phyloP scores from a whole-genome alignment of 2,888 invertebrate species.

The Drosophila borealis region DNA sequence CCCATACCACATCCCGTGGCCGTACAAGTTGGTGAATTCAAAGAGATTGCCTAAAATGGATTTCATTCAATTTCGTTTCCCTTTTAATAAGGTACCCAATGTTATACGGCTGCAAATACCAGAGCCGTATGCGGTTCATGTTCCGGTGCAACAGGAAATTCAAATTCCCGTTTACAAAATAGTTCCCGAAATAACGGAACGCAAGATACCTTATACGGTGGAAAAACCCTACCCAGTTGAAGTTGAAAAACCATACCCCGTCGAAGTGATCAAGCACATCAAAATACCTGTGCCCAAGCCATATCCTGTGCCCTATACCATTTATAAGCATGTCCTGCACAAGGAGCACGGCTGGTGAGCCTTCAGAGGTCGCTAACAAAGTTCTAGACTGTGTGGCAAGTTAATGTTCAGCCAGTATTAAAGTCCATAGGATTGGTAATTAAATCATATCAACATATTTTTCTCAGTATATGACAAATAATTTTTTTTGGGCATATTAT shows the following conservation, averaged over 20 bases:
- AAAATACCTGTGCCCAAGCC: conserved; percentile 90
- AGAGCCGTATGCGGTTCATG: conserved; percentile 90
- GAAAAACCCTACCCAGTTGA: conserved; percentile 89
- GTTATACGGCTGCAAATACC: conserved; percentile 89
- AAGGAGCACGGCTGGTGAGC: conserved; percentile 81
- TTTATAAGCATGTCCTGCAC: conserved; percentile 91
- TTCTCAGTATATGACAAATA: too few relatives aligned
- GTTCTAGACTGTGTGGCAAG: conserved; percentile 1
- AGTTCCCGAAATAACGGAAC: conserved; percentile 90
- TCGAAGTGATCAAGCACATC: conserved; percentile 90
- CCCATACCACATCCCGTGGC: conserved; percentile 91
- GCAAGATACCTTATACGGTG: conserved; percentile 90
- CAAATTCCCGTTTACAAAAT: conserved; percentile 90
- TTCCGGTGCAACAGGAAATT: conserved; percentile 89
- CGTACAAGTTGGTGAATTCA: conserved; percentile 85
- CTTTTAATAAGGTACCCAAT: conserved; percentile 85
- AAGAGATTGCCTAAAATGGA: background rate
- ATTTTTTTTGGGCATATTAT: too few relatives aligned
- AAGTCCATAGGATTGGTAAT: conserved; percentile 11
- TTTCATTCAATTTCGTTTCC: background rate
- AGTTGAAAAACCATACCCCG: conserved; percentile 91
- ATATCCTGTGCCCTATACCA: conserved; percentile 90
- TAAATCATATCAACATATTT: too few relatives aligned
- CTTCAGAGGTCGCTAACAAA: background rate
- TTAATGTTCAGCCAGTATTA: conserved; percentile 41